A percentile compares a stretch with the other conserved stretches of the same genome.
Conservation (phyloP, 2,113 vertebrate genomes). For the Shinisaurus crocodilurus region DNA sequence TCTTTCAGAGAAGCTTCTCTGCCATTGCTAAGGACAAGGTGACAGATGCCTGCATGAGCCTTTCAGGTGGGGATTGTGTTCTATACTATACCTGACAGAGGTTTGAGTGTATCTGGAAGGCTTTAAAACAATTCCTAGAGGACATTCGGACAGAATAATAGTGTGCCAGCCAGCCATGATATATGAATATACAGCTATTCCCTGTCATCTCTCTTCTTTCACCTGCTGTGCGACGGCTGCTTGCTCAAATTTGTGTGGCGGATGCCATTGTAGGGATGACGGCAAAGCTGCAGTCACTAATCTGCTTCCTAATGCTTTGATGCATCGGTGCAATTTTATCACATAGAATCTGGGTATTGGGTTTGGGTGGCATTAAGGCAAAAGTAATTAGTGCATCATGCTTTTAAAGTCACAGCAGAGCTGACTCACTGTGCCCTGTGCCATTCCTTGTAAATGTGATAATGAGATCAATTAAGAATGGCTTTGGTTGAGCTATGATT, state of each 20-base stretch:
- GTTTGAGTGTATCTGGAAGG: background rate
- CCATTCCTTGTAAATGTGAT: background rate
- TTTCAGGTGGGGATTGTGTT: constrained; percentile 20
- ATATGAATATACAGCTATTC: constrained; percentile 13
- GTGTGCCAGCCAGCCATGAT: background rate
- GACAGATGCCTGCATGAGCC: background rate
- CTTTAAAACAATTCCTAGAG: constrained; percentile 6
- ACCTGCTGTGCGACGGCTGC: constrained; percentile 16
- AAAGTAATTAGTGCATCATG: background rate
- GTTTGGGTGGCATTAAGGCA: constrained; percentile 14
- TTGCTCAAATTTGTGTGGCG: constrained; percentile 7
- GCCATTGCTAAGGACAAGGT: background rate
- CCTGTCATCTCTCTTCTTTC: constrained; percentile 16
- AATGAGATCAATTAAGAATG: constrained; percentile 14
- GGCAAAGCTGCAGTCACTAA: background rate
- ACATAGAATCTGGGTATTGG: constrained; percentile 24
- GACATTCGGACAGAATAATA: constrained; percentile 21
- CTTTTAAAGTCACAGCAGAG: constrained; percentile 25
- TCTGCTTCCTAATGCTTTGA: background rate
- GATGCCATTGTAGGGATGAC: background rate
- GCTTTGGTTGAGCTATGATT: constrained; percentile 2
- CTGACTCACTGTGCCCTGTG: constrained; percentile 20
- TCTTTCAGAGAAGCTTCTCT: background rate
- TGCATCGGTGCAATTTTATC: constrained; percentile 32
- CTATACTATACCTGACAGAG: background rate